Evolutionary conservation across 1,140 invertebrate species (phyloP).

Genomic region (Macrotrachela quadricornifera): DNA sequence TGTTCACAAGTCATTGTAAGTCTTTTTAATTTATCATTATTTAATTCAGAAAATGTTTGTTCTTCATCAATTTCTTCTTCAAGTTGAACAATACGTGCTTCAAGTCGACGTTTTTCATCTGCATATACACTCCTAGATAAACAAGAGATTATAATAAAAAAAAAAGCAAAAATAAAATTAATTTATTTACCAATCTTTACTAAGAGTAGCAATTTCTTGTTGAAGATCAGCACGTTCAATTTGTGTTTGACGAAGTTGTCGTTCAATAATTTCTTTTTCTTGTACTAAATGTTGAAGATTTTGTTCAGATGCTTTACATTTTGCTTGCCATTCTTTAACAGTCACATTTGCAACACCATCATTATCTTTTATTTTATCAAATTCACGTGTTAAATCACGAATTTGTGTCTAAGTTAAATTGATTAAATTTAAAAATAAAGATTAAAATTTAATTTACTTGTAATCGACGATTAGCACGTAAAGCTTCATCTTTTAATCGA

Average conservation of each 20-base stretch:
- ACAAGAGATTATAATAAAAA: too few species aligned
- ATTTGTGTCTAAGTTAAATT: too few species aligned
- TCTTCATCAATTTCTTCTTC: constrained; percentile 94
- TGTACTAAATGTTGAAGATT: constrained; percentile 70
- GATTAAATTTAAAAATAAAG: too few species aligned
- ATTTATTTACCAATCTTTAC: constrained; percentile 36
- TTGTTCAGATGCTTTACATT: constrained; percentile 67
- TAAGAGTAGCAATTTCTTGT: constrained; percentile 64
- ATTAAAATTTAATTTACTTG: constrained; percentile 47
- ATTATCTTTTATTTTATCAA: constrained; percentile 62
- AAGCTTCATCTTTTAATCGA: constrained; percentile 85
- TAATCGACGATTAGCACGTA: constrained; percentile 44
- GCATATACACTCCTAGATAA: constrained; percentile 55
- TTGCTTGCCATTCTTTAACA: constrained; percentile 71
- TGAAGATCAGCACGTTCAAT: constrained; percentile 59
- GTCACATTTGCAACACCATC: constrained; percentile 57
- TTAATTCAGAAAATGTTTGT: constrained; percentile 64
- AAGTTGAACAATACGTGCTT: constrained; percentile 67
- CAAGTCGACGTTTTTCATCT: constrained; percentile 87
- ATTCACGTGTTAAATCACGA: constrained; percentile 47
- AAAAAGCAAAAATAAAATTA: too few species aligned
- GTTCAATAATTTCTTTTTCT: constrained; percentile 61
- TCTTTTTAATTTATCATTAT: constrained; percentile 63
- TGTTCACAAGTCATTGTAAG: constrained; percentile 48
- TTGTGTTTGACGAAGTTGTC: constrained; percentile 54